Conservation (phyloP, 2,888 invertebrate species). For the Drosophila meridiana region DNA sequence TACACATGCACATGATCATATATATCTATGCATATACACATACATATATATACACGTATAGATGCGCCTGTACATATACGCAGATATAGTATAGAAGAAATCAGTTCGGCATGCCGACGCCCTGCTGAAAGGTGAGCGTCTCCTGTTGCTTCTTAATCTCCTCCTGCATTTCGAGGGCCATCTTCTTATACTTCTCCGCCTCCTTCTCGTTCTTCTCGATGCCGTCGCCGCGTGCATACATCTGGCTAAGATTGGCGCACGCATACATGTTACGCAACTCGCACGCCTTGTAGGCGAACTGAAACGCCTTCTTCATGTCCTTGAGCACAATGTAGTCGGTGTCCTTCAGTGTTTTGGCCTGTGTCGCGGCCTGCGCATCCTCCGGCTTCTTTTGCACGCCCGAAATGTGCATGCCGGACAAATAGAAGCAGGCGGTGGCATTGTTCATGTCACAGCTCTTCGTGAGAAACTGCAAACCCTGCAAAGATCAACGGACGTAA, state of each 20-base stretch:
- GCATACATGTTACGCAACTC: constrained; percentile 93
- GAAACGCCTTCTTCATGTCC: constrained; percentile 92
- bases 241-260: constrained; percentile 95
- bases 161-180: constrained; percentile 90
- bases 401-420: constrained; percentile 91
- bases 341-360: constrained; percentile 54
- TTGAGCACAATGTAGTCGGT: constrained; percentile 87
- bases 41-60: background rate
- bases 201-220: constrained; percentile 89
- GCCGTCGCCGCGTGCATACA: constrained; percentile 94
- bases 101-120: constrained; percentile 83
- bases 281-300: constrained; percentile 92
- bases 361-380: constrained; percentile 17
- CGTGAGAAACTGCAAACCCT: constrained; percentile 87
- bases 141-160: constrained; percentile 87
- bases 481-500: background rate
- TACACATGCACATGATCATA: background rate
- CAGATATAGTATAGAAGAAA: constrained; percentile 14
- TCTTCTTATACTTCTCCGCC: constrained; percentile 90
- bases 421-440: constrained; percentile 91
- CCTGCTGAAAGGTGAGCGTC: constrained; percentile 87
- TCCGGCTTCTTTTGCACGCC: constrained; percentile 89
- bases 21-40: background rate
- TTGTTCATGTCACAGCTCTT: constrained; percentile 88
- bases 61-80: background rate